Conservation (phyloP, 2,113 vertebrate species). For the Nettapus auritus region DNA sequence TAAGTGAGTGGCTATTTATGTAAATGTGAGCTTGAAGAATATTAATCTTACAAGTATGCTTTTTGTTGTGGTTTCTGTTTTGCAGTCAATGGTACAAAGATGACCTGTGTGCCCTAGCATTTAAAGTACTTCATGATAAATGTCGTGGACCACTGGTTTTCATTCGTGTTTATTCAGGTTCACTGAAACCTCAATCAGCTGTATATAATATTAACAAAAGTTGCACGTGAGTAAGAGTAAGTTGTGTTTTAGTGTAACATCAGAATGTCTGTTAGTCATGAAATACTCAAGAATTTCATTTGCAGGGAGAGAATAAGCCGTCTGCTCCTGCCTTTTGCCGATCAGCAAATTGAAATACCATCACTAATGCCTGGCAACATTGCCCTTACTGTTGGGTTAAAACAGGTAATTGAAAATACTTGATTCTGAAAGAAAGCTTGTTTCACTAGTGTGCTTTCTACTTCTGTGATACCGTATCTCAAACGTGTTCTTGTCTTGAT, state of each 20-base stretch:
- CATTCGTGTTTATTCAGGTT: conserved; percentile 92
- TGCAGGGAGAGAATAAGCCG: conserved; percentile 94
- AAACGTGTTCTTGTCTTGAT: background rate
- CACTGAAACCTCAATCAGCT: conserved; percentile 88
- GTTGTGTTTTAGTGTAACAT: background rate
- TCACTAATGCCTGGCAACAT: conserved; percentile 93
- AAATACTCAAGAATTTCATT: conserved; percentile 24
- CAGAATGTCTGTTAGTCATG: background rate
- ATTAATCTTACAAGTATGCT: background rate
- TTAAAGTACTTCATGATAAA: conserved; percentile 96
- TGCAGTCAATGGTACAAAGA: conserved; percentile 90
- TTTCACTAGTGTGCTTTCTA: background rate
- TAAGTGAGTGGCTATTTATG: background rate
- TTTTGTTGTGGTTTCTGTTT: conserved; percentile 37
- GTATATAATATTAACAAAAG: conserved; percentile 93
- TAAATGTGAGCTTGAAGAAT: background rate
- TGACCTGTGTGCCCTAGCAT: conserved; percentile 92
- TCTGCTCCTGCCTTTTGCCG: conserved; percentile 94
- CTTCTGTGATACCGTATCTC: background rate
- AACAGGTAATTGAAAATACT: conserved; percentile 82
- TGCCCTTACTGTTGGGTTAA: conserved; percentile 92
- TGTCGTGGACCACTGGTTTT: conserved; percentile 95
- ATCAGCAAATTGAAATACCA: conserved; percentile 93
- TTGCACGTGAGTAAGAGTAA: conserved; percentile 81
- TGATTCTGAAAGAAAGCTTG: background rate